Evolutionary conservation across 2,888 invertebrate species (phyloP).

Genomic region (Tenthredo amoena): DNA sequence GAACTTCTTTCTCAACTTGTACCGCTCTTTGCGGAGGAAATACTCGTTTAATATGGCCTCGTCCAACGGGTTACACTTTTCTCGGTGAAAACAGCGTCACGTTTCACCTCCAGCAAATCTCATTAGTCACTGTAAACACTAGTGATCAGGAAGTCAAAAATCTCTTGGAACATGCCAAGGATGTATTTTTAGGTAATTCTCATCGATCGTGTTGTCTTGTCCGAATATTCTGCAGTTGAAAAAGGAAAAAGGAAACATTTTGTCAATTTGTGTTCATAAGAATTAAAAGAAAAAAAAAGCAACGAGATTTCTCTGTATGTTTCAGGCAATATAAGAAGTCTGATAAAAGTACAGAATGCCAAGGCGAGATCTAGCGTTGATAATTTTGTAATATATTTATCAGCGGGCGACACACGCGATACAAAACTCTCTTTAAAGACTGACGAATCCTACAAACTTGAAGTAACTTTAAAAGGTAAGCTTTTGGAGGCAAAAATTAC

Average conservation of each 20-base stretch:
- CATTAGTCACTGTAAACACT: constrained; percentile 72
- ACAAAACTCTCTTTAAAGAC: constrained; percentile 83
- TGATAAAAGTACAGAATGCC: constrained; percentile 69
- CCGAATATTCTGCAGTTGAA: not conserved
- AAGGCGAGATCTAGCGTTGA: constrained; percentile 70
- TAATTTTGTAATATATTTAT: constrained; percentile 70
- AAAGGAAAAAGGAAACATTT: not conserved
- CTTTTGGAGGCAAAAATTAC: constrained; percentile 82
- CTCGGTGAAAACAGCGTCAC: constrained; percentile 84
- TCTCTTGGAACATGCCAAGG: constrained; percentile 74
- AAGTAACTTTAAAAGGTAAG: constrained; percentile 79
- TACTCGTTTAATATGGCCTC: constrained; percentile 87
- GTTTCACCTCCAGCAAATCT: constrained; percentile 80
- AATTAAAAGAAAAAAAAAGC: not conserved
- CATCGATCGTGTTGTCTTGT: not conserved
- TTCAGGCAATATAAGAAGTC: constrained; percentile 70
- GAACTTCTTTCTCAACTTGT: constrained; percentile 87
- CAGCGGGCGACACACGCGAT: constrained; percentile 78
- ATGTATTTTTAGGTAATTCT: constrained; percentile 72
- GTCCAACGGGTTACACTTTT: constrained; percentile 86
- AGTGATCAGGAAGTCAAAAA: constrained; percentile 70
- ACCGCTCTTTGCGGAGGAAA: constrained; percentile 88
- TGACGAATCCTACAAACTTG: constrained; percentile 88
- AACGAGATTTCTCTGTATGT: not conserved
- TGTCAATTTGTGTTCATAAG: not conserved